phyloP scores from a whole-genome alignment of 2,113 vertebrate genomes.

The Naja naja region DNA sequence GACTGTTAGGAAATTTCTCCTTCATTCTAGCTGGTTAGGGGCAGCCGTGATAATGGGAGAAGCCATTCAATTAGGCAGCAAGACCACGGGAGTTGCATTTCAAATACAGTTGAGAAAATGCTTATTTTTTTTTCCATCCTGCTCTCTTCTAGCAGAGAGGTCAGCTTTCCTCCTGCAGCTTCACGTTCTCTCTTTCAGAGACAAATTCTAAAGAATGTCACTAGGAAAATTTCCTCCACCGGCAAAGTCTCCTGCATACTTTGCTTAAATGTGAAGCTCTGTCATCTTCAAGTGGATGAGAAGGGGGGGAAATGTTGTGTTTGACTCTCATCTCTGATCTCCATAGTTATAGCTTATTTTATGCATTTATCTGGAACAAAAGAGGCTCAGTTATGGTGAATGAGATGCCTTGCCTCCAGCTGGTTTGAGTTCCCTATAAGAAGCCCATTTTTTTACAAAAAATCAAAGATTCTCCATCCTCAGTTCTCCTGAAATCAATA shows the following conservation, averaged over 20 bases:
- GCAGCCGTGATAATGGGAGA: background rate
- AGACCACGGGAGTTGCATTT: background rate
- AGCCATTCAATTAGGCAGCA: background rate
- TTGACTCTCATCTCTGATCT: slow-evolving; percentile 35
- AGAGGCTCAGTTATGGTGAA: slow-evolving; percentile 22
- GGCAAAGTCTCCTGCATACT: background rate
- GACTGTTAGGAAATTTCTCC: background rate
- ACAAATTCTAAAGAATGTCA: background rate
- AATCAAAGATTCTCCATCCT: background rate
- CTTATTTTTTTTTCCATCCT: background rate
- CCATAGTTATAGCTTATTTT: slow-evolving; percentile 29
- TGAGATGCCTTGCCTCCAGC: slow-evolving; percentile 41
- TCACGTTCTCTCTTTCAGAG: background rate
- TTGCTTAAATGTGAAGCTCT: background rate
- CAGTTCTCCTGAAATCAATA: background rate
- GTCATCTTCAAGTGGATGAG: background rate
- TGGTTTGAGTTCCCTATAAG: slow-evolving; percentile 21
- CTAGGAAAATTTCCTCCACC: background rate
- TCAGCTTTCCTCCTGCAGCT: background rate
- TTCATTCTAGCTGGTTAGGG: background rate
- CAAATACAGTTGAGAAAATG: background rate
- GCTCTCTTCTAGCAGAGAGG: background rate
- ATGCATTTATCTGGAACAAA: slow-evolving; percentile 27
- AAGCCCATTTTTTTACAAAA: background rate
- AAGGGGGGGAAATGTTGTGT: background rate